These are phyloP conservation scores for Malurus melanocephalus DNA, from an alignment of 2,113 vertebrate species.

Conservation along the genomic window DNA sequence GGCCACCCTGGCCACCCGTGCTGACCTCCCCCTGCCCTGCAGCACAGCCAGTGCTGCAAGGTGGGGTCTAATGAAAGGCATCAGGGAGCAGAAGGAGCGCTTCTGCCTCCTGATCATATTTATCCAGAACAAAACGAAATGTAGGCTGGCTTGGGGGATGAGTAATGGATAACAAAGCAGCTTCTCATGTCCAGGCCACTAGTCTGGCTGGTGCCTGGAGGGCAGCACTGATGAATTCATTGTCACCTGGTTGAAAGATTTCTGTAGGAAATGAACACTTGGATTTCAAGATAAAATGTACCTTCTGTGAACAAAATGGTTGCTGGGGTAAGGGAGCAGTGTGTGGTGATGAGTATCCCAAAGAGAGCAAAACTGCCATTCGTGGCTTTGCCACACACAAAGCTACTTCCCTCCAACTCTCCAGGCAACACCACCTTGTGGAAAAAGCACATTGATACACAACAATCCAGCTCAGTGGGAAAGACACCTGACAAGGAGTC, in stretches of 20 bases:
- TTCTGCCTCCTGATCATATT: neutral
- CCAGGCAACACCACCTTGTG: accelerated
- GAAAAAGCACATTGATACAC: neutral
- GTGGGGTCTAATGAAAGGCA: constrained; percentile 52
- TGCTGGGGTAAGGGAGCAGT: neutral
- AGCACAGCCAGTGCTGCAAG: neutral
- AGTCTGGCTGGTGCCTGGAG: neutral
- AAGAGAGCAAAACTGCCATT: neutral
- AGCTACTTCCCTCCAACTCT: neutral
- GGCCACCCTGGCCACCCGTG: neutral
- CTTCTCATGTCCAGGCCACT: neutral
- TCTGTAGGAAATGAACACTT: neutral
- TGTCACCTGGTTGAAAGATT: neutral
- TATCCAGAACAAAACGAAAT: neutral
- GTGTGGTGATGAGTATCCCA: accelerated
- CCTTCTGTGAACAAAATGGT: neutral
- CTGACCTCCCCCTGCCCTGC: constrained; percentile 31
- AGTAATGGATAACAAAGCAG: constrained; percentile 36
- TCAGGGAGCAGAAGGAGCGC: neutral
- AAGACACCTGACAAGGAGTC: neutral
- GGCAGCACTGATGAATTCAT: neutral
- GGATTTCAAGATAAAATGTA: neutral
- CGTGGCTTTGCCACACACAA: neutral
- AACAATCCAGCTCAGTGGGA: neutral
- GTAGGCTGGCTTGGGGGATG: neutral